These are phyloP conservation scores for Pica pica DNA, from an alignment of 2,113 vertebrate genomes.

Conservation along the genomic window DNA sequence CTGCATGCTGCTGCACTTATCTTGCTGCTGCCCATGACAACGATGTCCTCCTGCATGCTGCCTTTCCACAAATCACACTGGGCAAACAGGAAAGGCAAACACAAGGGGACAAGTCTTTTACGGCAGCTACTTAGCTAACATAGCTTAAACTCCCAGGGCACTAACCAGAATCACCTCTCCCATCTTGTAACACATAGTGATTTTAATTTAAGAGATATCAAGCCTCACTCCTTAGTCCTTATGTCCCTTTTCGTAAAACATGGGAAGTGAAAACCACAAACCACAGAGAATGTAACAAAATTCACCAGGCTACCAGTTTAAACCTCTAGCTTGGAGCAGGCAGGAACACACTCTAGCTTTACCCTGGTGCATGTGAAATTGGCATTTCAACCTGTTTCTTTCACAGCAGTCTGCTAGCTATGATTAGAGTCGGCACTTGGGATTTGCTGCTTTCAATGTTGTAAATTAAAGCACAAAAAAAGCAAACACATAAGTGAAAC, in stretches of 20 bases:
- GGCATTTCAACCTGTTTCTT: not conserved
- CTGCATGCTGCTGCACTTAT: not conserved
- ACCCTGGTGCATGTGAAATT: not conserved
- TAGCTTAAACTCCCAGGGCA: not conserved
- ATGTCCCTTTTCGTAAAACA: not conserved
- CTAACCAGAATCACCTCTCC: not conserved
- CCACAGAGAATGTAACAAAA: not conserved
- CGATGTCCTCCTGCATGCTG: fast-evolving
- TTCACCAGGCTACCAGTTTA: not conserved
- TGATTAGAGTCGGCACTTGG: not conserved
- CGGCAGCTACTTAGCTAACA: not conserved
- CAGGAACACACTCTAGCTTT: not conserved
- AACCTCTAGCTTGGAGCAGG: not conserved
- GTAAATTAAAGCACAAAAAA: not conserved
- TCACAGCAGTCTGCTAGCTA: not conserved
- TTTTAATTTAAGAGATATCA: not conserved
- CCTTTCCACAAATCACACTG: not conserved
- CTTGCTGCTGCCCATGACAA: not conserved
- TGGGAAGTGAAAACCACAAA: not conserved
- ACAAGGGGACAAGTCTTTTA: not conserved
- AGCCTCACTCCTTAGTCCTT: not conserved
- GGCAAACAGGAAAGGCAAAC: not conserved
- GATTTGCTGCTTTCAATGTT: conserved; percentile 10
- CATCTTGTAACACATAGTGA: not conserved
- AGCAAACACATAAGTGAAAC: not conserved